Evolutionary conservation across 2,797 vertebrate species (phyloP).

Genomic region (Alcedo quadribrachys): DNA sequence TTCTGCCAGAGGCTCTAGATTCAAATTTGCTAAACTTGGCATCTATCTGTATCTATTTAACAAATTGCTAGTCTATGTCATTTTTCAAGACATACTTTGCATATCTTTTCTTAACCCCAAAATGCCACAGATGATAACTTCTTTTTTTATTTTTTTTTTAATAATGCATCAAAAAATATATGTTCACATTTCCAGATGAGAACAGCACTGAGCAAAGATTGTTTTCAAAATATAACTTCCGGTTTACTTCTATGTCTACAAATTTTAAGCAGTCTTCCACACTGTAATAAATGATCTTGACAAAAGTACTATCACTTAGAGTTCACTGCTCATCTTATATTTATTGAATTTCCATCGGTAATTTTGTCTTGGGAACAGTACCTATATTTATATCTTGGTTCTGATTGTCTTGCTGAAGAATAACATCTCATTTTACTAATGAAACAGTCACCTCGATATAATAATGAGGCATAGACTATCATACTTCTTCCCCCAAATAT

Average conservation of each 20-base stretch:
- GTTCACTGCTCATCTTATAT: background rate
- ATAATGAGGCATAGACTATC: background rate
- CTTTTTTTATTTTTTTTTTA: background rate
- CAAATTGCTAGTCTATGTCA: background rate
- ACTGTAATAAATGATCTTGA: background rate
- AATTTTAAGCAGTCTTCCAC: background rate
- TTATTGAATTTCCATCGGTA: background rate
- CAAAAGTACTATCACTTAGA: background rate
- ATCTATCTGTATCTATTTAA: background rate
- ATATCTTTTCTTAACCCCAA: background rate
- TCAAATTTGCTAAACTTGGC: background rate
- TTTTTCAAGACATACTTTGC: background rate
- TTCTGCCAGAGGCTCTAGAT: background rate
- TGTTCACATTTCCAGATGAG: background rate
- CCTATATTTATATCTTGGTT: background rate
- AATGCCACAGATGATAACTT: background rate
- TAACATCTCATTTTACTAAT: background rate
- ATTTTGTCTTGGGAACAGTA: background rate
- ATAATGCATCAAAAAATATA: background rate
- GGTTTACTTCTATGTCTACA: background rate
- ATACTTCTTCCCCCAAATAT: background rate
- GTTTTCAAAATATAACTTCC: background rate
- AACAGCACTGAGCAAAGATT: background rate
- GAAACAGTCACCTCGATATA: background rate
- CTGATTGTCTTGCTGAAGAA: background rate